phyloP scores from a whole-genome alignment of 2,888 invertebrate species.

The Sphinx pinastri region DNA sequence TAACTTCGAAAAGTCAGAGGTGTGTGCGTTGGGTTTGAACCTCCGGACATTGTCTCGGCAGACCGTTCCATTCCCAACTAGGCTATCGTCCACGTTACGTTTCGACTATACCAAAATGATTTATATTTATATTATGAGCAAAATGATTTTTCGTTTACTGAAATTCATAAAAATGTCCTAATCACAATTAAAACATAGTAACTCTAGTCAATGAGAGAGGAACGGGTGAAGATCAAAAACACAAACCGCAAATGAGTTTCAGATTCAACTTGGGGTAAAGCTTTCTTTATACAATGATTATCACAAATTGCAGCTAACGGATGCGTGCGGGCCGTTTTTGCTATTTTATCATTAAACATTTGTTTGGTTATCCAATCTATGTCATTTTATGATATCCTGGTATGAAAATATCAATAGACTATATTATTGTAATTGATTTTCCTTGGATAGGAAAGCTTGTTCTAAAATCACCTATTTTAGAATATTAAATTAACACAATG shows the following conservation, averaged over 20 bases:
- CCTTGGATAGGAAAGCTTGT: no score
- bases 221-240: conserved; percentile 67
- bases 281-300: conserved; percentile 75
- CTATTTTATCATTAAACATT: conserved; percentile 35
- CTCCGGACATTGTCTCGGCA: no score
- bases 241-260: conserved; percentile 76
- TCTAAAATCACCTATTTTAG: no score
- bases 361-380: conserved; percentile 16
- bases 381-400: background rate
- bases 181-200: conserved; percentile 37
- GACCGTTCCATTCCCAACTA: no score
- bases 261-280: conserved; percentile 62
- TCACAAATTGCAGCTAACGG: conserved; percentile 74
- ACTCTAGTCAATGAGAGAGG: conserved; percentile 49
- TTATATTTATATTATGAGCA: no score
- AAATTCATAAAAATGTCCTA: background rate
- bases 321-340: conserved; percentile 59
- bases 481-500: no score
- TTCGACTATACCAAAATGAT: no score
- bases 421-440: no score
- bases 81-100: no score
- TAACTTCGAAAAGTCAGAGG: no score
- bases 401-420: background rate
- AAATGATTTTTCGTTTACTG: no score
- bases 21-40: no score